Conservation (phyloP, 2,888 invertebrate genomes). For the Erebia ligea region DNA sequence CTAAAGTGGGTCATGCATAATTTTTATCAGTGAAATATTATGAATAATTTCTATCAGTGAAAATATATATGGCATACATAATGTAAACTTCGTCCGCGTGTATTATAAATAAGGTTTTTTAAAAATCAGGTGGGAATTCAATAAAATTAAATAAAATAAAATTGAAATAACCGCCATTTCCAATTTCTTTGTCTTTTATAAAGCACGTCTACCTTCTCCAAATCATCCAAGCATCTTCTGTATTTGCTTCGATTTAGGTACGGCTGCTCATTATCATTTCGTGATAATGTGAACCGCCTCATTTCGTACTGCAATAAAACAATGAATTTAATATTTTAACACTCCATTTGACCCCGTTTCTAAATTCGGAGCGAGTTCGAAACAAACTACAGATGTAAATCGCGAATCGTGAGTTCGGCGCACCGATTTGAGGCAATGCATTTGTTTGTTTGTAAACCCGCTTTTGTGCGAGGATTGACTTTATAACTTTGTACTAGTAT, state of each 20-base stretch:
- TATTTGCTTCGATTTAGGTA: background rate
- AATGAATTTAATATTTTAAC: constrained; percentile 30
- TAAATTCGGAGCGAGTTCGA: constrained; percentile 25
- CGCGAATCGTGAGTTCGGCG: constrained; percentile 21
- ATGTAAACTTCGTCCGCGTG: no score
- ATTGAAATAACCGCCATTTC: no score
- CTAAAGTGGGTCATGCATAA: no score
- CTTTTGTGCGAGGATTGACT: constrained; percentile 10
- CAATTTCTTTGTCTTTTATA: no score
- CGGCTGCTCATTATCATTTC: background rate
- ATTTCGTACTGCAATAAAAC: constrained; percentile 18
- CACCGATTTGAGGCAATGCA: constrained; percentile 15
- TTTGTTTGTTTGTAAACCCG: constrained; percentile 22
- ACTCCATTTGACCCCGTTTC: constrained; percentile 26
- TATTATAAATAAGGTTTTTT: no score
- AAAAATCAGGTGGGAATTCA: no score
- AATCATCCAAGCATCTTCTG: background rate
- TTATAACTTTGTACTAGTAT: background rate
- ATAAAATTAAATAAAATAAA: no score
- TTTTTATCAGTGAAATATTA: no score
- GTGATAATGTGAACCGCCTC: background rate
- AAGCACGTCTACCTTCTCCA: no score
- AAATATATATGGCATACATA: no score
- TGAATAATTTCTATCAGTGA: no score
- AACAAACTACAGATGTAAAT: constrained; percentile 27